Conservation (phyloP, 1,140 invertebrate genomes). For the Manduca sexta region DNA sequence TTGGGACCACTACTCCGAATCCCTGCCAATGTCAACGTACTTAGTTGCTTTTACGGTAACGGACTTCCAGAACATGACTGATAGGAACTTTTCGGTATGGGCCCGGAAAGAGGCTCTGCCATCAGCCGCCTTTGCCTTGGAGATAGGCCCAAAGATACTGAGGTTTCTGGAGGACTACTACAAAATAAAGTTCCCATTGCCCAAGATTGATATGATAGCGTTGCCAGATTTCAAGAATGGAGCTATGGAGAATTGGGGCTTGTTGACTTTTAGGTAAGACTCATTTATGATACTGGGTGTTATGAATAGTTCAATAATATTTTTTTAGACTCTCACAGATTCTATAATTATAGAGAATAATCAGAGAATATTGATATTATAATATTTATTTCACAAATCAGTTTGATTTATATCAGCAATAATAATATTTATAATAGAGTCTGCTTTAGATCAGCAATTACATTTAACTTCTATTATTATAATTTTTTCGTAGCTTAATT, state of each 20-base stretch:
- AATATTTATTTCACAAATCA: no score
- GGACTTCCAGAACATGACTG: slow-evolving; percentile 83
- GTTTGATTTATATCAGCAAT: no score
- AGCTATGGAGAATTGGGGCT: slow-evolving; percentile 93
- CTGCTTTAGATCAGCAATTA: no score
- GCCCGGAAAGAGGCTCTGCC: slow-evolving; percentile 86
- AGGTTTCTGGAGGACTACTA: slow-evolving; percentile 91
- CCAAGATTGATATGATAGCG: slow-evolving; percentile 92
- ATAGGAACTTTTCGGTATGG: slow-evolving; percentile 85
- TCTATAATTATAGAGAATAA: no score
- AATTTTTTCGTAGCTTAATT: no score
- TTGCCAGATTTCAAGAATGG: slow-evolving; percentile 95
- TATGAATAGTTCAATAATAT: no score
- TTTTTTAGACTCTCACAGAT: no score
- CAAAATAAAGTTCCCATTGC: slow-evolving; percentile 84
- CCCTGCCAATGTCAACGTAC: slow-evolving; percentile 95
- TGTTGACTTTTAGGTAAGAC: slow-evolving; percentile 90
- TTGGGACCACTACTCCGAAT: slow-evolving; percentile 87
- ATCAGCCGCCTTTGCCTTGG: slow-evolving; percentile 85
- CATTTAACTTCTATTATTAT: no score
- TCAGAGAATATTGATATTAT: no score
- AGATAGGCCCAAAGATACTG: slow-evolving; percentile 87
- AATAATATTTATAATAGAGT: no score
- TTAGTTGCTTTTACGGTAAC: slow-evolving; percentile 93
- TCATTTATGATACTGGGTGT: no score